Percentiles rank a stretch among this genome's conserved stretches.
These are phyloP conservation scores for Coracias cyanogaster DNA, from an alignment of 2,797 vertebrate genomes.

Conservation along the genomic window DNA sequence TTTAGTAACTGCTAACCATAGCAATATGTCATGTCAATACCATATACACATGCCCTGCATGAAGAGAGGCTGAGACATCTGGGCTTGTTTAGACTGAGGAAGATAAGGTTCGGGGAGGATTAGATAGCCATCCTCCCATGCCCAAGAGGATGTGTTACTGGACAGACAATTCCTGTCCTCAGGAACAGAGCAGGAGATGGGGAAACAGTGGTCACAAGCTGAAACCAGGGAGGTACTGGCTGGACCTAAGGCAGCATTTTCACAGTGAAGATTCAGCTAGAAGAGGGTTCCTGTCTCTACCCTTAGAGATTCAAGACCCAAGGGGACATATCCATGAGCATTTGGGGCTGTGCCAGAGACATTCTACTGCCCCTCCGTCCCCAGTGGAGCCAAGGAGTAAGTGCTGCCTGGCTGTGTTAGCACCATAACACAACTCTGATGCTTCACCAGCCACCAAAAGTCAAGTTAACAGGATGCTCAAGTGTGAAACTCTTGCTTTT, in stretches of 20 bases:
- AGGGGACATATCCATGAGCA: background rate
- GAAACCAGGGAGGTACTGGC: background rate
- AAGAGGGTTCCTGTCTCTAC: background rate
- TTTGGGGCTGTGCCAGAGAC: accelerated
- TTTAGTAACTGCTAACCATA: background rate
- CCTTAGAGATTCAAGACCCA: background rate
- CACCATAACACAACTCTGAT: background rate
- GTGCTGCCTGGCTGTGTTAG: accelerated
- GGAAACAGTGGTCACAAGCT: background rate
- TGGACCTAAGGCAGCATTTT: background rate
- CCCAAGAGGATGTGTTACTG: background rate
- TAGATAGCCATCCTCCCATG: background rate
- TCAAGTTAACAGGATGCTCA: background rate
- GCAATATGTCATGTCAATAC: background rate
- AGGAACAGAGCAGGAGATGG: background rate
- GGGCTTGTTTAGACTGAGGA: background rate
- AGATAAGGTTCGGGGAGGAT: background rate
- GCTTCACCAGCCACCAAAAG: background rate
- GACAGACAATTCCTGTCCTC: background rate
- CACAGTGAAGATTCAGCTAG: background rate
- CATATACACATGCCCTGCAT: background rate
- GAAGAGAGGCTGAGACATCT: background rate
- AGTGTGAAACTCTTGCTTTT: background rate
- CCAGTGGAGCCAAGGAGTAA: background rate
- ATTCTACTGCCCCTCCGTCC: background rate